Evolutionary conservation across 2,113 vertebrate species (phyloP).

Genomic region (Oostethus manadensis): DNA sequence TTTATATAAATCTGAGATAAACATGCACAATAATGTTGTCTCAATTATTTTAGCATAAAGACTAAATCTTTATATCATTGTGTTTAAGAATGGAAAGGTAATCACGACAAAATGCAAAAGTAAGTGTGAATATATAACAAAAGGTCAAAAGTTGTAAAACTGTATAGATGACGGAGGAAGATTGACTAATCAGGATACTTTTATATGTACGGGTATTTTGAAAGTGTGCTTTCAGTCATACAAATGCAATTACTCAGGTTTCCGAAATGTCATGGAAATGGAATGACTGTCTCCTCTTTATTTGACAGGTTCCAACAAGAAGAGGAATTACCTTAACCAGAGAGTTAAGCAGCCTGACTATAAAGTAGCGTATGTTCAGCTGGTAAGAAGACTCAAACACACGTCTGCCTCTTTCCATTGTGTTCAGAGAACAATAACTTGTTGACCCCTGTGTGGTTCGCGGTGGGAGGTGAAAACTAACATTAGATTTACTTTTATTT

Average conservation of each 20-base stretch:
- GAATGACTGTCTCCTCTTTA: slow-evolving; percentile 9
- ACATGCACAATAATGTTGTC: too few species aligned
- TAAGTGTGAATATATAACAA: too few species aligned
- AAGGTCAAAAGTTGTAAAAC: too few species aligned
- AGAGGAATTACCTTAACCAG: slow-evolving; percentile 82
- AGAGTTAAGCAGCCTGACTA: slow-evolving; percentile 87
- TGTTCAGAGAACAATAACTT: slow-evolving; percentile 23
- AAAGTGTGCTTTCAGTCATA: not conserved
- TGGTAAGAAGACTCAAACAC: slow-evolving; percentile 77
- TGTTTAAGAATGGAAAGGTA: too few species aligned
- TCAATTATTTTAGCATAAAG: too few species aligned
- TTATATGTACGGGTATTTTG: not conserved
- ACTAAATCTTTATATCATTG: too few species aligned
- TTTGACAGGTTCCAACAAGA: slow-evolving; percentile 80
- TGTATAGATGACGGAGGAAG: too few species aligned
- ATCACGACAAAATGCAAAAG: too few species aligned
- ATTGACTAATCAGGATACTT: not conserved
- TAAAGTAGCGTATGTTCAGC: slow-evolving; percentile 94
- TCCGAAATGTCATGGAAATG: not conserved
- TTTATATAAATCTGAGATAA: too few species aligned
- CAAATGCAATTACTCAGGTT: not conserved
- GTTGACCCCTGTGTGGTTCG: slow-evolving; percentile 19
- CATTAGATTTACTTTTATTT: not conserved
- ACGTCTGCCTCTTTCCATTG: slow-evolving; percentile 5
- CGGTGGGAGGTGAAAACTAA: slow-evolving; percentile 2